Percentiles rank a stretch among this genome's conserved stretches.
Evolutionary conservation across 2,888 invertebrate genomes (phyloP).

Genomic region (Drosophila eohydei): DNA sequence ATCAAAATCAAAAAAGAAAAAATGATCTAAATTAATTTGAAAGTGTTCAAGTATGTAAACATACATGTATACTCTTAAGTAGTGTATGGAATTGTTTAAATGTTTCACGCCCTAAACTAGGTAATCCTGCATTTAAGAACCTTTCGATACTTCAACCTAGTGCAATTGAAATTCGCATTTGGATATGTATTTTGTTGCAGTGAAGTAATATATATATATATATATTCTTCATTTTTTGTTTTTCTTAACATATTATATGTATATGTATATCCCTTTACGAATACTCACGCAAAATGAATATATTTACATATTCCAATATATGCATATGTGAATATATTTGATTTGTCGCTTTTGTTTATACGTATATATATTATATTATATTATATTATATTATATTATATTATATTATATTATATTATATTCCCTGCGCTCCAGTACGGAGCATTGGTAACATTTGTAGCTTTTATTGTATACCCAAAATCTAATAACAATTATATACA

Average conservation of each 20-base stretch:
- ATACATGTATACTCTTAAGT: constrained; percentile 65
- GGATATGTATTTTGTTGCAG: constrained; percentile 72
- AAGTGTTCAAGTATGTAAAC: constrained; percentile 57
- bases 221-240: not conserved
- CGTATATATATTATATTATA: constrained; percentile 17
- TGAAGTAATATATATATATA: constrained; percentile 37
- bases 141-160: constrained; percentile 61
- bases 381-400: not conserved
- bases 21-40: constrained; percentile 19
- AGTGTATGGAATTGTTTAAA: constrained; percentile 76
- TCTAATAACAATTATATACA: constrained; percentile 1
- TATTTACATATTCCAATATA: constrained; percentile 25
- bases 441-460: constrained; percentile 60
- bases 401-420: constrained; percentile 29
- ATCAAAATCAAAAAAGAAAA: not conserved
- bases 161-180: constrained; percentile 68
- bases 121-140: constrained; percentile 64
- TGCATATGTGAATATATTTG: constrained; percentile 44
- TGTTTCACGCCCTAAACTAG: constrained; percentile 68
- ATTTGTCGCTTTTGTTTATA: constrained; percentile 40
- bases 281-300: constrained; percentile 35
- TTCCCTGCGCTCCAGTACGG: constrained; percentile 48
- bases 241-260: constrained; percentile 21
- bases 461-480: constrained; percentile 56
- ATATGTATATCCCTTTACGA: constrained; percentile 32